Evolutionary conservation across 2,113 vertebrate species (phyloP).

Genomic region (Symphodus melops): DNA sequence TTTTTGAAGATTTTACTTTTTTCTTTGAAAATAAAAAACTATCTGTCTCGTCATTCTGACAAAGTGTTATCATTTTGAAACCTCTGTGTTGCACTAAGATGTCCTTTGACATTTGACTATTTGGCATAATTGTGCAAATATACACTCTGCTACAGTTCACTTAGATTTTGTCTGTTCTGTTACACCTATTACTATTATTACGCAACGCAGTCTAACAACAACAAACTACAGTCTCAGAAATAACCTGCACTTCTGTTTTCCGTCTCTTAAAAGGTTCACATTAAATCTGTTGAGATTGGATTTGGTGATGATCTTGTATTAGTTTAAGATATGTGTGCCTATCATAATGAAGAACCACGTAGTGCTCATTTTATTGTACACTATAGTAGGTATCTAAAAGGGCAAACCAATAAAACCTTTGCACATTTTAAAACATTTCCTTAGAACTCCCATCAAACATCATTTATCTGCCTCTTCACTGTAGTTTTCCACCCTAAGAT

Average conservation of each 20-base stretch:
- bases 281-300: too few species aligned
- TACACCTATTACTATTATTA: too few species aligned
- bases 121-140: too few species aligned
- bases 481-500: background rate
- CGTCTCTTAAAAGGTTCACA: too few species aligned
- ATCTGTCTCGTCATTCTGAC: background rate
- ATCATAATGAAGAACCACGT: background rate
- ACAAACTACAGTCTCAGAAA: too few species aligned
- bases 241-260: too few species aligned
- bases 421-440: background rate
- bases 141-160: too few species aligned
- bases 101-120: too few species aligned
- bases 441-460: conserved; percentile 10
- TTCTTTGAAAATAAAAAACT: conserved; percentile 38
- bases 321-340: too few species aligned
- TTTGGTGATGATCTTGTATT: too few species aligned
- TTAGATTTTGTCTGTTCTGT: too few species aligned
- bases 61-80: background rate
- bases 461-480: background rate
- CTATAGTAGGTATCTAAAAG: background rate
- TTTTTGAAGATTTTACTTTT: conserved; percentile 4
- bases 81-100: background rate
- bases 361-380: background rate
- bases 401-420: conserved; percentile 7
- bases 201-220: too few species aligned